Percentiles rank a stretch among this genome's conserved stretches.
Conservation (phyloP, 1,140 invertebrate species). For the Drosophila tani region DNA sequence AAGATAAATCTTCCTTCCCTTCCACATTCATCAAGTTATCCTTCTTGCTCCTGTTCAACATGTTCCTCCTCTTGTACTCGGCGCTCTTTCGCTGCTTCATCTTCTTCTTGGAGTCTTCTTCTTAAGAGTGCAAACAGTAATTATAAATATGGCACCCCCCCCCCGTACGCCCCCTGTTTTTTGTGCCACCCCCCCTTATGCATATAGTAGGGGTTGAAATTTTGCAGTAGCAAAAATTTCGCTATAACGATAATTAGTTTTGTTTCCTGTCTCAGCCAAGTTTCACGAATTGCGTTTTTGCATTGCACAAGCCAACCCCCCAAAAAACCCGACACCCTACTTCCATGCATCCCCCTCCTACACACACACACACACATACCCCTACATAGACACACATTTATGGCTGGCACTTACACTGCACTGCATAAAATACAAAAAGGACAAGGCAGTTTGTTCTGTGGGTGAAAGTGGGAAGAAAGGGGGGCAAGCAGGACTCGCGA, state of each 20-base stretch:
- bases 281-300: constrained; percentile 54
- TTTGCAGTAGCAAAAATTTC: constrained; percentile 42
- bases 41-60: constrained; percentile 6
- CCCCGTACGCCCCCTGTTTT: too few relatives aligned
- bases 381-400: constrained; percentile 25
- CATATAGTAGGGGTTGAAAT: constrained; percentile 6
- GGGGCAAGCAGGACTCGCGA: constrained; percentile 12
- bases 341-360: background rate
- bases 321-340: background rate
- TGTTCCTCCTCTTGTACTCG: background rate
- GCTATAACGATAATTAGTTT: constrained; percentile 78
- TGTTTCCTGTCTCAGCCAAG: constrained; percentile 64
- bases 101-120: constrained; percentile 54
- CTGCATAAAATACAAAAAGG: constrained; percentile 18
- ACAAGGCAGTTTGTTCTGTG: constrained; percentile 17
- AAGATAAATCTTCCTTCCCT: background rate
- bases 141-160: constrained; percentile 62
- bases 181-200: constrained; percentile 3
- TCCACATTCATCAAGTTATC: background rate
- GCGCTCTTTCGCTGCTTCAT: background rate
- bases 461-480: background rate
- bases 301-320: constrained; percentile 23
- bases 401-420: constrained; percentile 51
- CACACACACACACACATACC: background rate
- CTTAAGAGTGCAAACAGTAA: constrained; percentile 78